A percentile compares a stretch with the other conserved stretches of the same genome.
phyloP scores from a whole-genome alignment of 2,888 invertebrate genomes.

The Hanleya hanleyi region DNA sequence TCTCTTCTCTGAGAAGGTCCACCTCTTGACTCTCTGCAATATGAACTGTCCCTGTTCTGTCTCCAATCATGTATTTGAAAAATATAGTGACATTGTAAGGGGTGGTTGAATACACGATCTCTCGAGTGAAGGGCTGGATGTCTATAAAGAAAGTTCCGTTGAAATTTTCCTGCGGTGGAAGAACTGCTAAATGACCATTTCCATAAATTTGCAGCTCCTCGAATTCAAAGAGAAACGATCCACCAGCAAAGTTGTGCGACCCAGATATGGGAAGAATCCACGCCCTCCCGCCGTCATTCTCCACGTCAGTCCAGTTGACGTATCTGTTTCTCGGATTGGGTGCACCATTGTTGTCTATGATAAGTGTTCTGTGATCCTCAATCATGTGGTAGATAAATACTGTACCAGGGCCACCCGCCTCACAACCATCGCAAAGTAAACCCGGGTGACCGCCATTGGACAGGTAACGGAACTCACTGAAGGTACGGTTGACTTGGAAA shows the following conservation, averaged over 20 bases:
- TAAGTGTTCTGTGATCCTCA: constrained; percentile 54
- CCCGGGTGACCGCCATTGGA: constrained; percentile 50
- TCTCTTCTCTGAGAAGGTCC: constrained; percentile 51
- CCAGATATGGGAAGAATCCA: constrained; percentile 62
- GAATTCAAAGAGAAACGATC: constrained; percentile 43
- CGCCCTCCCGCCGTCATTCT: constrained; percentile 48
- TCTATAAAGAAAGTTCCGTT: too few species aligned
- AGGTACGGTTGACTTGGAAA: constrained; percentile 52
- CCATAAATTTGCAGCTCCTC: constrained; percentile 63
- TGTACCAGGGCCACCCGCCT: constrained; percentile 58
- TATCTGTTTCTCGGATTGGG: constrained; percentile 44
- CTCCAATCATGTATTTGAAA: constrained; percentile 64
- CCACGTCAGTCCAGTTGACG: constrained; percentile 49
- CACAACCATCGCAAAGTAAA: constrained; percentile 36
- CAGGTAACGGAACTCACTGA: constrained; percentile 57
- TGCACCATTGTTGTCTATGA: constrained; percentile 56
- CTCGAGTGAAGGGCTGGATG: background rate
- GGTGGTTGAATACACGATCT: too few species aligned
- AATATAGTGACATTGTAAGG: constrained; percentile 50
- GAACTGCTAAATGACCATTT: constrained; percentile 55
- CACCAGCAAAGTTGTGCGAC: constrained; percentile 46
- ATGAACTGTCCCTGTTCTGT: constrained; percentile 57
- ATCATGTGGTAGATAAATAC: constrained; percentile 52
- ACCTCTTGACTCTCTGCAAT: constrained; percentile 46
- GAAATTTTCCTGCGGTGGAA: constrained; percentile 47